Conservation (phyloP, 2,888 invertebrate genomes). For the Phlogophora meticulosa region DNA sequence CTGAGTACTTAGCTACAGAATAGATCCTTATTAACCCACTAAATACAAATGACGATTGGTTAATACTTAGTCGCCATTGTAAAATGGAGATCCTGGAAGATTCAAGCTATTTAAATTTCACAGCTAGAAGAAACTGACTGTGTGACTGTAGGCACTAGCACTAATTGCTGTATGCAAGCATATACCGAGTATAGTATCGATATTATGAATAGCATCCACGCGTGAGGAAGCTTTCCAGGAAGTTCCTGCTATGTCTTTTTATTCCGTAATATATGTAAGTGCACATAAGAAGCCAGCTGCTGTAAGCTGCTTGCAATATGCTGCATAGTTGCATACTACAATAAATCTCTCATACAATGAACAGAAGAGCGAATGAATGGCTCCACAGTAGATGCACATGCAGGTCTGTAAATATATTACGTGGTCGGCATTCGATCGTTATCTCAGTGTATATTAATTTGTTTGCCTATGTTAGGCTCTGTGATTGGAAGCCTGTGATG, state of each 20-base stretch:
- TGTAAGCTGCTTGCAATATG: constrained; percentile 1
- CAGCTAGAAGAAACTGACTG: no score
- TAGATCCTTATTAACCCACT: not conserved
- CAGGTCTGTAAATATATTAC: constrained; percentile 34
- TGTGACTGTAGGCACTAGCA: not conserved
- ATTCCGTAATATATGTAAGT: not conserved
- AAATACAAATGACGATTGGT: not conserved
- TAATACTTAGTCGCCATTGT: no score
- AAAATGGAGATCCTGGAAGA: no score
- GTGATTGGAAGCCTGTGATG: constrained; percentile 9
- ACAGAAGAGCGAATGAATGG: constrained; percentile 35
- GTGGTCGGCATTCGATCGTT: constrained; percentile 23
- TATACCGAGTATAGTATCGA: not conserved
- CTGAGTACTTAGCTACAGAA: not conserved
- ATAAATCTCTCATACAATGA: constrained; percentile 37
- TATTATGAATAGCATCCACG: constrained; percentile 9
- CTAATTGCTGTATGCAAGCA: not conserved
- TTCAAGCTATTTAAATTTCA: no score
- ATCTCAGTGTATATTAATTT: constrained; percentile 17
- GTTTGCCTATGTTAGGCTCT: constrained; percentile 3
- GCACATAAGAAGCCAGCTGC: not conserved
- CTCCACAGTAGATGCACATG: constrained; percentile 29
- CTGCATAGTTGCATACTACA: constrained; percentile 4
- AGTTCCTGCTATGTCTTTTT: not conserved
- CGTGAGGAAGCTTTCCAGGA: constrained; percentile 21